Conservation (phyloP, 2,113 vertebrate species). For the Eleginops maclovinus region DNA sequence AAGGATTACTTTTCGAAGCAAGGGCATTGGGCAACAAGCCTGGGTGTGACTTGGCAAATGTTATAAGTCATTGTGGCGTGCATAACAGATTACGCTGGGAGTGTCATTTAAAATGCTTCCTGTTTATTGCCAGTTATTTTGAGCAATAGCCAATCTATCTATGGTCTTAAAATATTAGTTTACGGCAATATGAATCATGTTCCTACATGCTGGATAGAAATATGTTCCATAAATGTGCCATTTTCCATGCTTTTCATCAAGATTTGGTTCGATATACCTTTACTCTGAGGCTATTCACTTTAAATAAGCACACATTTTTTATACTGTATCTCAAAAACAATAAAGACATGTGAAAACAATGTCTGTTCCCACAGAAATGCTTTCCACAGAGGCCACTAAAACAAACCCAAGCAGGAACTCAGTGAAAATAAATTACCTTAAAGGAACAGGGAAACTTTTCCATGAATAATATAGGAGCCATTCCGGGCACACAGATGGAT, state of each 20-base stretch:
- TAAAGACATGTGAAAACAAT: conserved; percentile 35
- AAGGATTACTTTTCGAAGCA: conserved; percentile 54
- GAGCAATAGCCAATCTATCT: conserved; percentile 14
- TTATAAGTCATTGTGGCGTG: conserved; percentile 26
- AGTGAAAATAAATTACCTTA: conserved; percentile 60
- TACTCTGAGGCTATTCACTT: not conserved
- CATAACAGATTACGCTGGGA: conserved; percentile 26
- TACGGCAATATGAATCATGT: not conserved
- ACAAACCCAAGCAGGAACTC: conserved; percentile 29
- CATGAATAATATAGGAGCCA: conserved; percentile 67
- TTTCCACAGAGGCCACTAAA: conserved; percentile 36
- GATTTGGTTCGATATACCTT: not conserved
- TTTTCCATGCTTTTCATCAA: not conserved
- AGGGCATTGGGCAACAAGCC: conserved; percentile 49
- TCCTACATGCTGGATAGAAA: not conserved
- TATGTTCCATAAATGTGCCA: not conserved
- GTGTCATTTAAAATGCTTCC: not conserved
- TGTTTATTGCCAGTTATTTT: conserved; percentile 15
- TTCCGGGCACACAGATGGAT: conserved; percentile 68
- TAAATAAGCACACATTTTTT: conserved; percentile 9
- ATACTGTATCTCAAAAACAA: conserved; percentile 11
- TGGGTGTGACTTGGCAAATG: conserved; percentile 58
- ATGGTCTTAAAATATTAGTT: conserved; percentile 7
- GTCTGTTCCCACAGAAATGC: conserved; percentile 34
- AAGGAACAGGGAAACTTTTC: conserved; percentile 47